Evolutionary conservation across 1,140 invertebrate genomes (phyloP), one percentile per base, ranked within the genome.

Genomic region (Listronotus bonariensis): DNA sequence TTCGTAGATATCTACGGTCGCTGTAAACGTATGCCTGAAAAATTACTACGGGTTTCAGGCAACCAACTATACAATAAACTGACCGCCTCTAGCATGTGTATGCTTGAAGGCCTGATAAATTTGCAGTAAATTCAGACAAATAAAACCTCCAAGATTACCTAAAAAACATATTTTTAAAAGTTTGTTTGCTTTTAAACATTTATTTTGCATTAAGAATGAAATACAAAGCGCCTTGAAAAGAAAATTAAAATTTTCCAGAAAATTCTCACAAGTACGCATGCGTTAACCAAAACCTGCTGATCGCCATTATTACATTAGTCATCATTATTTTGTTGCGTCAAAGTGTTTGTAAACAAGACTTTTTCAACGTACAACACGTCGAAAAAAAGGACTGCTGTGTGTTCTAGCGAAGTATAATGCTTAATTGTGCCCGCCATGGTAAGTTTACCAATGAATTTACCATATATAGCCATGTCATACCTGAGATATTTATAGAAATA

Each of bases 241-340:
- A 3, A 45, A 45, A 18, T 45, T 17, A 8, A 4, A 18, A 49
- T 20, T 15, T 49, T 49, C 46, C 20, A 49, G 46, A 49, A 49
- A 10, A 49, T 49, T 26, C 20, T 1, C 1, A 10, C 18, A 18
- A 26, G 17, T 5, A 8, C 15, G 46, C 46, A 18, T 18, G 20
- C 20, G 46, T 18, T 7, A 18, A 14, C 6, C 7, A 9, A 49
- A 49, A 18, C 20, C 20, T 31, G 15, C 46, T 49, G 46, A 49
- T 60, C 57, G 57, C 53, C 62, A 57, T 65, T 55, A 70, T 72
- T n/a, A n/a, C n/a, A n/a, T n/a, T 72, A 70, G 68, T 71, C 68
- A 72, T 72, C 68, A 68, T 59, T 71, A 69, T 69, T 68, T 72
- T 65, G 68, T 66, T 67, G 58, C 68, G 66, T 63, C 51, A 46